These are phyloP conservation scores for Reticulitermes lucifugus DNA, from an alignment of 2,888 invertebrate species.

Conservation along the genomic window DNA sequence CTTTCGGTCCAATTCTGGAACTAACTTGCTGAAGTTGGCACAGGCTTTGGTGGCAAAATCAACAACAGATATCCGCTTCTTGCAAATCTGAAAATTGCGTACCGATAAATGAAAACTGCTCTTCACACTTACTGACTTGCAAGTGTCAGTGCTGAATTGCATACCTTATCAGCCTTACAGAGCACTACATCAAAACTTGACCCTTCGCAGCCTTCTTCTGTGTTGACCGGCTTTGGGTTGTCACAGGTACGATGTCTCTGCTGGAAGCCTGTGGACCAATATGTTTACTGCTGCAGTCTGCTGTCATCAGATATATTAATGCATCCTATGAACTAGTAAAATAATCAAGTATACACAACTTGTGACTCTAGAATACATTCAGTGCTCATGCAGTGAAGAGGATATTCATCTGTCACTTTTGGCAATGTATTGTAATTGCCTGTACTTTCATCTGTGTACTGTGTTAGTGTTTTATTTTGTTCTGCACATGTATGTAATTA, in stretches of 20 bases:
- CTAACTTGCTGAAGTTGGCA: conserved; percentile 70
- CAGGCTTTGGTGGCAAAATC: conserved; percentile 76
- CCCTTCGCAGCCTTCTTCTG: conserved; percentile 72
- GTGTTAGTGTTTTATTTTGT: too few relatives aligned
- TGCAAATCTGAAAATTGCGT: conserved; percentile 61
- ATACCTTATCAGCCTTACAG: conserved; percentile 75
- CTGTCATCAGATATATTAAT: too few relatives aligned
- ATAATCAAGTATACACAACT: too few relatives aligned
- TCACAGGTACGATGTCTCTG: conserved; percentile 70
- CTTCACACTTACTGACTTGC: conserved; percentile 4
- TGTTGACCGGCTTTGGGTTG: conserved; percentile 64
- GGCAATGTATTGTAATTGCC: too few relatives aligned
- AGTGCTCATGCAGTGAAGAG: too few relatives aligned
- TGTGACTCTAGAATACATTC: too few relatives aligned
- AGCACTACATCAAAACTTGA: conserved; percentile 72
- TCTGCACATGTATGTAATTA: too few relatives aligned
- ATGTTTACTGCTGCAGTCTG: too few relatives aligned
- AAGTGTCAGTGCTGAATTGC: not conserved
- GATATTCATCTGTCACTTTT: too few relatives aligned
- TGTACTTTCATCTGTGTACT: too few relatives aligned
- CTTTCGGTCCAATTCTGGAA: conserved; percentile 73
- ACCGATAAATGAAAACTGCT: not conserved
- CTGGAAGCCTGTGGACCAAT: conserved; percentile 60
- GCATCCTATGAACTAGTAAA: too few relatives aligned
- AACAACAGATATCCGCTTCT: conserved; percentile 66